Percentiles rank a stretch among this genome's conserved stretches.
These are phyloP conservation scores for Etheostoma cragini DNA, from an alignment of 2,113 vertebrate species.

Conservation along the genomic window DNA sequence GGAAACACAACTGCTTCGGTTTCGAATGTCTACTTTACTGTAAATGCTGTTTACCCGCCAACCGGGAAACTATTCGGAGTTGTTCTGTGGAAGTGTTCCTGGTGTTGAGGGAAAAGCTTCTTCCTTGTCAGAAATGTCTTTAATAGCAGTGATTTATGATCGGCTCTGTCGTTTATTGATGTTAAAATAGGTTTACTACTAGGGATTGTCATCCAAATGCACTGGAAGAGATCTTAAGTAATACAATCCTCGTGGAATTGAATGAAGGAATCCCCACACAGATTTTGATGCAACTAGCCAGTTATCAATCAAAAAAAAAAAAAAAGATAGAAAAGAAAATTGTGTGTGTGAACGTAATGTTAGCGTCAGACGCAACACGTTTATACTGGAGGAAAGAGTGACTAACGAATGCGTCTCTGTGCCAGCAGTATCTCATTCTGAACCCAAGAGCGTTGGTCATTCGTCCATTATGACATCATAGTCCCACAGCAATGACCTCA, in stretches of 20 bases:
- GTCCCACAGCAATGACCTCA: conserved; percentile 67
- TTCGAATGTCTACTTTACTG: not conserved
- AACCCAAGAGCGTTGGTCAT: conserved; percentile 34
- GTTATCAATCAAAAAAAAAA: not conserved
- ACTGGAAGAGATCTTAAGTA: not conserved
- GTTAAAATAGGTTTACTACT: not conserved
- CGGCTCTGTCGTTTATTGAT: not conserved
- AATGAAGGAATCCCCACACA: not conserved
- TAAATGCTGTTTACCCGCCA: not conserved
- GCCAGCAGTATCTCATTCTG: conserved; percentile 28
- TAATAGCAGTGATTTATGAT: not conserved
- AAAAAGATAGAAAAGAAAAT: not conserved
- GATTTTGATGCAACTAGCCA: not conserved
- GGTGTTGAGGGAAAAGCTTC: conserved; percentile 6
- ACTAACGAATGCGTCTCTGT: conserved; percentile 15
- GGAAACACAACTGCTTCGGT: not conserved
- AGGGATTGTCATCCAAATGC: not conserved
- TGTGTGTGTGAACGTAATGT: not conserved
- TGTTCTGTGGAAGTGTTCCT: conserved; percentile 12
- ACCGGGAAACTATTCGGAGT: not conserved
- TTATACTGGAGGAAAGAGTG: not conserved
- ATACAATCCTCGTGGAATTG: not conserved
- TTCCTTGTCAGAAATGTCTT: not conserved
- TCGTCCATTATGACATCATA: conserved; percentile 60
- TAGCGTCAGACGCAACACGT: conserved; percentile 11